A percentile compares a stretch with the other conserved stretches of the same genome.
These are phyloP conservation scores for Tupaia tana DNA, from an alignment of 2,113 vertebrate species.

Conservation along the genomic window DNA sequence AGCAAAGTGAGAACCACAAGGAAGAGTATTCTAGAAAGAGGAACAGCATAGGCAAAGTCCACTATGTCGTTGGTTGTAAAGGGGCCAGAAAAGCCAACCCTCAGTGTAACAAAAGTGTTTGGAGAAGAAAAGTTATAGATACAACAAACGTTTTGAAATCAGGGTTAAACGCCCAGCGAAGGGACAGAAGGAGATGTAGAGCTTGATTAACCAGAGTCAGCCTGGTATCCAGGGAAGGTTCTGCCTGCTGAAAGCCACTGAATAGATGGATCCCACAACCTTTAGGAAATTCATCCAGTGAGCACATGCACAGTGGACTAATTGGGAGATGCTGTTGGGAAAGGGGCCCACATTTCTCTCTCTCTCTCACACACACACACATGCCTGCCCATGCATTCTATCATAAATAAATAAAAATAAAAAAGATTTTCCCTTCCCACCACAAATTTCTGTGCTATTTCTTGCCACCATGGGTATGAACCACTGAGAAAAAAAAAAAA, in stretches of 20 bases:
- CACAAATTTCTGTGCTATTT: constrained; percentile 32
- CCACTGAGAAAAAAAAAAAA: background rate
- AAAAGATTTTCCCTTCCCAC: background rate
- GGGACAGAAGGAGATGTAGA: background rate
- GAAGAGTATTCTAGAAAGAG: background rate
- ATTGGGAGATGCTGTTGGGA: background rate
- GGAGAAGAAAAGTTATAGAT: background rate
- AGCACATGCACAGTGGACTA: too few species aligned
- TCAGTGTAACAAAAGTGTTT: background rate
- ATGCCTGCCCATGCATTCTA: too few species aligned
- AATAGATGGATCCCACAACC: background rate
- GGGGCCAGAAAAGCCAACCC: background rate
- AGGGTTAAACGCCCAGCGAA: background rate
- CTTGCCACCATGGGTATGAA: background rate
- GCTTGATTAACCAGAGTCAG: background rate
- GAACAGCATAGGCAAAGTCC: background rate
- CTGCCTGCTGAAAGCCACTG: background rate
- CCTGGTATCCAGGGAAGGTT: background rate
- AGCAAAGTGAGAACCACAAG: background rate
- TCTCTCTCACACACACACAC: too few species aligned
- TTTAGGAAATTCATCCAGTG: background rate
- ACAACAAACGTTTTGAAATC: background rate
- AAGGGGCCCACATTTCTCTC: background rate
- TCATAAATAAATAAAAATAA: background rate
- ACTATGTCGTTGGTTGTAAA: background rate